Evolutionary conservation across 2,888 invertebrate species (phyloP), one percentile per base, ranked within the genome.

Genomic region (Tenthredo scrophulariae): DNA sequence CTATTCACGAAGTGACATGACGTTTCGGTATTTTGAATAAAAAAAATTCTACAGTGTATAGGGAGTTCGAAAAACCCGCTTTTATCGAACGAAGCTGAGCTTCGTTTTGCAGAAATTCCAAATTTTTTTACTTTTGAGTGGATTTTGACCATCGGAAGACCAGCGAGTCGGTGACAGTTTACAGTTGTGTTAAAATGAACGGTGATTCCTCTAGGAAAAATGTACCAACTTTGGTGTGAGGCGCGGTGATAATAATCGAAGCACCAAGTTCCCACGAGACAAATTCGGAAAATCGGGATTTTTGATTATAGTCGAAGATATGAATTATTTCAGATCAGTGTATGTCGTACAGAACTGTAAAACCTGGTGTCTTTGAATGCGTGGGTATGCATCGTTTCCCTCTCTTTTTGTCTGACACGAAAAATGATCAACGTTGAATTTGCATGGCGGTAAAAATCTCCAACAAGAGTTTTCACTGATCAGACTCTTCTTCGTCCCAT

Each of bases 1-100:
- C n/a, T 67, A 9, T 58, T 50, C 18, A 29, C 33, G 40, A 43
- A 83, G 67, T 83, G 83, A 83, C 83, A 46, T 83, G 83, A 83
- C 83, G 67, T 83, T 83, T 83, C 29, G 29, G 46, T 6, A 10
- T 43, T 83, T 70, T 40, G 29, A 43, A 65, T 40, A 22, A 46
- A 13, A 37, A 37, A 37, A 6, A 4, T 40, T 2, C 80, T 5
- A 65, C 10, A 22, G 18, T 40, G 18, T 62, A 37, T 5, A 43
- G 0, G 10, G n/a, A 10, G n/a, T 46, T 67, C 4, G 46, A 83
- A 67, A 29, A 43, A 0, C 40, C 22, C 62, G 80, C 62, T 40
- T 37, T 26, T 1, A 33, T 33, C 33, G 33, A 33, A 6, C 1
- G 6, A 13, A 33, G 18, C 15, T 18, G 1, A 67, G 67, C 33